Evolutionary conservation across 92 coral and sea anemone genomes (phyloP).

Genomic region (Heteractis magnifica): DNA sequence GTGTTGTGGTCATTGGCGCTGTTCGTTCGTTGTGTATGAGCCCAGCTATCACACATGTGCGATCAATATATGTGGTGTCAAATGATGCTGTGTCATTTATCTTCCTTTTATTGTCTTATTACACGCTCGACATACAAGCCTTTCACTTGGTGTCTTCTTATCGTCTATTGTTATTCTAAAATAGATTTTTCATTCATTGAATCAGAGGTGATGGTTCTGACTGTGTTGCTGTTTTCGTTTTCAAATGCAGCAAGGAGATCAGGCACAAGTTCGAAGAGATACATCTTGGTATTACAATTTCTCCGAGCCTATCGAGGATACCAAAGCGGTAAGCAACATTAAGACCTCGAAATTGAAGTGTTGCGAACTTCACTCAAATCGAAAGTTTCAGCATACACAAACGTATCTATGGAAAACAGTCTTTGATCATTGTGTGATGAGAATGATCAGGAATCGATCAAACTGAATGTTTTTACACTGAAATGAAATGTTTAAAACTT

Average conservation of each 20-base stretch:
- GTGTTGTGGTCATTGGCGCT: too few species aligned
- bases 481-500: too few species aligned
- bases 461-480: too few species aligned
- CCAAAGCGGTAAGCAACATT: conserved; percentile 48
- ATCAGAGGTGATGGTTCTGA: neutral
- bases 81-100: neutral
- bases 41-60: neutral
- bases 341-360: neutral
- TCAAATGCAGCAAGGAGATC: conserved; percentile 40
- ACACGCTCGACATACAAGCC: neutral
- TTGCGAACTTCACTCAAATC: neutral
- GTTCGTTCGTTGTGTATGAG: too few species aligned
- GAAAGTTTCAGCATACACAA: too few species aligned
- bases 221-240: neutral
- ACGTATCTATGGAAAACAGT: too few species aligned
- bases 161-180: neutral
- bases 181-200: neutral
- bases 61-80: neutral
- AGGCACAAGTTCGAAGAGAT: conserved; percentile 43
- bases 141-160: neutral
- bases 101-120: neutral
- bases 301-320: conserved; percentile 72
- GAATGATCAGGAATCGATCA: too few species aligned
- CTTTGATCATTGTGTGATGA: too few species aligned
- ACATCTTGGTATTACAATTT: conserved; percentile 91